These are phyloP conservation scores for Xerus rutilus DNA, from an alignment of 2,797 vertebrate genomes.

Conservation along the genomic window DNA sequence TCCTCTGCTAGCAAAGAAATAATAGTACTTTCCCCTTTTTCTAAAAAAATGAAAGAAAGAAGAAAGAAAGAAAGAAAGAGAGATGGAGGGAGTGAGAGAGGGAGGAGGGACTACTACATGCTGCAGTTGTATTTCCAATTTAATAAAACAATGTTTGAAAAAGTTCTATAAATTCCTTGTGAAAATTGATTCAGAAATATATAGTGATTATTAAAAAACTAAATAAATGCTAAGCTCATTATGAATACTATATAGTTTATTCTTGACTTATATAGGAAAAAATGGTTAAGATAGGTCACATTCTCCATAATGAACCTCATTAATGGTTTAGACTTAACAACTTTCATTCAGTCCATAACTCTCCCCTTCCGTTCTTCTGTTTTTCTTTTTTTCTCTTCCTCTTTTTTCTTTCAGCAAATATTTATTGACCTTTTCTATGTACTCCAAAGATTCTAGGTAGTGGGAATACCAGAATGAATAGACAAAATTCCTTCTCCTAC, in stretches of 20 bases:
- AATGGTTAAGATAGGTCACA: not conserved
- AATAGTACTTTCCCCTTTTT: too few relatives aligned
- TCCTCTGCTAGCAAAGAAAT: too few relatives aligned
- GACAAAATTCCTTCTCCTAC: not conserved
- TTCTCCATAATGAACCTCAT: not conserved
- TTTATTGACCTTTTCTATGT: not conserved
- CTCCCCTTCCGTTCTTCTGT: not conserved
- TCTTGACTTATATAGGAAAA: not conserved
- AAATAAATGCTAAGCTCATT: not conserved
- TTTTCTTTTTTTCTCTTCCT: not conserved
- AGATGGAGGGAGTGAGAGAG: too few relatives aligned
- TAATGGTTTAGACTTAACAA: not conserved
- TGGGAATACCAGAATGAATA: not conserved
- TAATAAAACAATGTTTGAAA: not conserved
- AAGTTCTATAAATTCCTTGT: not conserved
- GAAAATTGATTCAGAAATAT: not conserved
- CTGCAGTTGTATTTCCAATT: not conserved
- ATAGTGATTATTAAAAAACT: not conserved
- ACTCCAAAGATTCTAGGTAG: not conserved
- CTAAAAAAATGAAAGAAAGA: too few relatives aligned
- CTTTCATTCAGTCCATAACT: not conserved
- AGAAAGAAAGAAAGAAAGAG: too few relatives aligned
- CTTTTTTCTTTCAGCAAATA: conserved; percentile 27
- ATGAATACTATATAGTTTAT: not conserved
- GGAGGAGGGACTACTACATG: not conserved